Evolutionary conservation across 2,113 vertebrate species (phyloP), one percentile per base, ranked within the genome.

Genomic region (Dicaeum eximium): DNA sequence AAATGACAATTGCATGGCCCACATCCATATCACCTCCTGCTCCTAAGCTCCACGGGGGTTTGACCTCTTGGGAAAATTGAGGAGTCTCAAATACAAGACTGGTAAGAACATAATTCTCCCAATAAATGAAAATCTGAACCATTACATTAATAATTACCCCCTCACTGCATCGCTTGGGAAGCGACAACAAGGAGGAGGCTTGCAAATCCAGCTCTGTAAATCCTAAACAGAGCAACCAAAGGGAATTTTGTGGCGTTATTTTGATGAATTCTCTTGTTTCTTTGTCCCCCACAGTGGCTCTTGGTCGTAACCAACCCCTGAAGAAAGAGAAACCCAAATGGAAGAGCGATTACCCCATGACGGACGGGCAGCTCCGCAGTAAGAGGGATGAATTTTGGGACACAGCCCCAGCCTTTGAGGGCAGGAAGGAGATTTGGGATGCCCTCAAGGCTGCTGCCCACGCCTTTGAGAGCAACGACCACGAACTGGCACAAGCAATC

Each of bases 291-390:
- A 0, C 97, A 99, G 99, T 99, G 98, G 99, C 99, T 96, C 98
- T 99, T 30, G 99, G 99, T 98, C 98, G 99, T 73, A 99, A 99
- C 98, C 99, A 99, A 74, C 99, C 99, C 96, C 97, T 99, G 98
- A 99, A 99, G 97, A 99, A 99, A 86, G 99, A 99, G 96, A 99
- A 99, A 78, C 99, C 99, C 77, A 99, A 99, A 99, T 99, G 99
- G 99, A 99, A 99, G 97, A 99, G 99, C 53, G 99, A 99, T 98
- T 99, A 99, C 96, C 99, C 99, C 40, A 99, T 99, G 99, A 99
- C 99, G 42, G 99, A 99, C 48, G 99, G 99, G 93, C 99, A 99
- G 95, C 97, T 99, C 62, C 99, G 99, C 96, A 99, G 99, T 96
- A 99, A 99, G 98, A 98, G 99, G 77, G 99, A 99, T 88, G 99